Base-by-base conservation (phyloP, 2,113 vertebrate species). In the Semicossyphus pulcher region DNA sequence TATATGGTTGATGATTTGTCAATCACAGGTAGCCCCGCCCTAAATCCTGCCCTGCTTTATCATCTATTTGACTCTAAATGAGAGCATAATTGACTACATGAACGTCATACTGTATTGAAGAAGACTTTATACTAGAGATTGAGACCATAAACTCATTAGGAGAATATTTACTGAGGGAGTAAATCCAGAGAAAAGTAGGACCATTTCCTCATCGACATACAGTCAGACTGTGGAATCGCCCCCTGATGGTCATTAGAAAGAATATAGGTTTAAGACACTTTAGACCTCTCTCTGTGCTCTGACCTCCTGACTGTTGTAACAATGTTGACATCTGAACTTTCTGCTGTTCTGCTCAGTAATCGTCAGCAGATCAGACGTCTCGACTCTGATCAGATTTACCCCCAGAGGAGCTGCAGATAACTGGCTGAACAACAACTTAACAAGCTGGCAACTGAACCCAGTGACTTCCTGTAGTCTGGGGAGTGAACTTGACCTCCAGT, bases 311-410 rank as follows among this genome's bases (percentile, higher is more conserved):
- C 15, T 41, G 14, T 16, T 16, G 59, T 47, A 0, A 51, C 15
- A 14, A 15, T 6, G 34, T 14, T 58, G 64, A 48, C 20, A 32
- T 57, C 21, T 36, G 41, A 39, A 26, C 25, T 60, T 41, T 51
- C 5, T 5, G 42, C 20, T 25, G 16, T 9, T 34, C 21, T 20
- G 37, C 51, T 64, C 45, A 74, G 45, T 53, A 64, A 73, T 54
- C 29, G 44, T 52, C 32, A 57, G 56, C 61, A 64, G 80, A 77
- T 80, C 73, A 83, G 61, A 85, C 70, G 1, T 64, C 58, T 65
- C 34, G 15, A 42, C 71, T 70, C 41, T 12, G 57, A 21, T 66
- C 52, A 51, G 78, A 53, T 31, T 66, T 69, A 34, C 65, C 66
- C 28, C 45, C 61, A 5, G 57, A 45, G 7, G 59, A 49, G 62